Evolutionary conservation across 2,797 vertebrate species (phyloP), one percentile per base, ranked within the genome.

Genomic region (Scarus forsteni): DNA sequence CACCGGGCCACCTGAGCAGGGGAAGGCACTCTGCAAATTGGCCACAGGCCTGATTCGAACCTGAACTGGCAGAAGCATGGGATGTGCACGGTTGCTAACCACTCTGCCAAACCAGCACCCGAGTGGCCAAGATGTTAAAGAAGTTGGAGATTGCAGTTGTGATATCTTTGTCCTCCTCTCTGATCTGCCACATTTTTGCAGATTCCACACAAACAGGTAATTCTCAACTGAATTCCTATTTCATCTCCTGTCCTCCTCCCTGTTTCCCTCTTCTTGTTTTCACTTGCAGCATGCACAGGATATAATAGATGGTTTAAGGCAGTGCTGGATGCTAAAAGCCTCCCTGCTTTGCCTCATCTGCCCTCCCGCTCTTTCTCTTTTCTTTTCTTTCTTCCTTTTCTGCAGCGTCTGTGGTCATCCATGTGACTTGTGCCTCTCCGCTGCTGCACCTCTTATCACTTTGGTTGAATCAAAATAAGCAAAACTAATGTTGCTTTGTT

Each of bases 381-480:
- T 65, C 46, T 56, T 15, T 66, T 57, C 18, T 10, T 51, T 9
- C 19, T 35, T 46, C 53, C 18, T 63, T 60, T 67, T 50, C 43
- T 53, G 70, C 46, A n/a, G 54, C 62, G 66, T 52, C 70, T 79
- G 68, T 34, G 42, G 75, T 73, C 73, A 70, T 63, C 51, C 43
- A 69, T 65, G 66, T 60, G 77, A 76, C 65, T 50, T 36, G 36
- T 73, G 40, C 67, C 35, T 66, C 64, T 66, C 80, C 75, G 56
- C 71, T 55, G 45, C 61, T 8, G 55, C 52, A 27, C 10, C 45
- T 56, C 58, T 55, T 55, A 69, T 70, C 43, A 53, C 76, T 66
- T 8, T n/a, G 36, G n/a, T 46, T 75, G 60, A 79, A 73, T 57
- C 48, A 60, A 75, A 77, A 73, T 63, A 43, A 70, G 45, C 15